These are phyloP conservation scores for Aurelia sp. DNA, from an alignment of 30 jellyfish, hydroid and myxozoan species.

Conservation along the genomic window DNA sequence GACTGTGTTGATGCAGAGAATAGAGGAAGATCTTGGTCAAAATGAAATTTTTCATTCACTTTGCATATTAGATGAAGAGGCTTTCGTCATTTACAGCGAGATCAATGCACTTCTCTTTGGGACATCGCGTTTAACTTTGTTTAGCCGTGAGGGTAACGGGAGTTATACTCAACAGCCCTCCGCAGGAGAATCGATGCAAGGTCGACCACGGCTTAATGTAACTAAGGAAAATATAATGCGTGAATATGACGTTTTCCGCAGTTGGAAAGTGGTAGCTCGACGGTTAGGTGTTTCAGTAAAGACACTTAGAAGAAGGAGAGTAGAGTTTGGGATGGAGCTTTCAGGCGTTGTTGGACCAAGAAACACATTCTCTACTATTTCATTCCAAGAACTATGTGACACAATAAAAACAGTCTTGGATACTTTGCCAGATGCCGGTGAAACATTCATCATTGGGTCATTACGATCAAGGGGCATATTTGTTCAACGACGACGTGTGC, in stretches of 20 bases:
- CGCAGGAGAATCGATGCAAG: not conserved
- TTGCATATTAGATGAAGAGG: too few relatives aligned
- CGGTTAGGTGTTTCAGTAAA: not conserved
- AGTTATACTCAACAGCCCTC: too few relatives aligned
- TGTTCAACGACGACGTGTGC: not conserved
- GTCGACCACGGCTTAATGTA: not conserved
- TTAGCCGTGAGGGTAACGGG: too few relatives aligned
- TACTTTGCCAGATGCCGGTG: slow-evolving; percentile 5
- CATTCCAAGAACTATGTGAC: not conserved
- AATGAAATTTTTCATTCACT: too few relatives aligned
- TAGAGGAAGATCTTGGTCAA: too few relatives aligned
- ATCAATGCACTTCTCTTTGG: too few relatives aligned
- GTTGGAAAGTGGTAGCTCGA: slow-evolving; percentile 1
- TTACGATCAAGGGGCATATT: not conserved
- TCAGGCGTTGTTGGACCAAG: not conserved
- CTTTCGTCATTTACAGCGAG: too few relatives aligned
- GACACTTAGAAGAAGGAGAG: not conserved
- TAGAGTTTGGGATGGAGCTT: not conserved
- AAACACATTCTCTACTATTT: not conserved
- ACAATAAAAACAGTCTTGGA: not conserved
- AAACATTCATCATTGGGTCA: not conserved
- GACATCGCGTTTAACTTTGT: too few relatives aligned
- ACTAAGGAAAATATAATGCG: not conserved
- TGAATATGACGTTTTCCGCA: not conserved
- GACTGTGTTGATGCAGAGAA: too few relatives aligned